Evolutionary conservation across 2,113 vertebrate species (phyloP), one percentile per base, ranked within the genome.

Genomic region (Neomonachus schauinslandi): DNA sequence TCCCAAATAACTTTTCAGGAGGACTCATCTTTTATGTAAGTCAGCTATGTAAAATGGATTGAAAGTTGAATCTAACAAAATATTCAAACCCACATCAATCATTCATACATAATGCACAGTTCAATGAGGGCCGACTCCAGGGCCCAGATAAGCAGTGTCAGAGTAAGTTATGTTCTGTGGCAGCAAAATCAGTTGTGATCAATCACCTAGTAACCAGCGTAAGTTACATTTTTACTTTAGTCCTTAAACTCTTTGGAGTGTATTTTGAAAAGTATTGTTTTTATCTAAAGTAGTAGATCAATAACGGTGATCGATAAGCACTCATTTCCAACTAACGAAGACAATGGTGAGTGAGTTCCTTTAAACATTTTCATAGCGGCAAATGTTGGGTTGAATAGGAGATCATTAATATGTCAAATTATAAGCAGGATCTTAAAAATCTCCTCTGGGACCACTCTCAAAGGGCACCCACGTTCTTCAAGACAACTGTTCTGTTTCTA

Each of bases 111-210:
- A 99, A 99, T 97, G 97, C 98, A 98, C 97, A 98, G 98, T 99
- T 98, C 98, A 98, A 95, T 95, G 98, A 98, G 98, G 98, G 94
- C 98, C 97, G 99, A 98, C 98, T 99, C 98, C 96, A 98, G 98
- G 98, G 99, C 98, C 98, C 97, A 98, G 99, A 99, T 99, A 99
- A 99, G 99, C 99, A 98, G 99, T 99, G 99, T 99, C 98, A 98
- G 94, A 94, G 97, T 97, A 98, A 99, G 99, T 99, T 99, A 99
- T 99, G 98, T 99, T 99, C 97, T 96, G 96, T 98, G 97, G 99
- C 98, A 98, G 96, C 83, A 98, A 98, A 99, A 99, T 99, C 98
- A 98, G 98, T 98, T 98, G 98, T 98, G 97, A 99, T 99, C 99
- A 99, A 99, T 99, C 99, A 99, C 98, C 98, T 98, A 98, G 98